Base-by-base conservation (phyloP, 2,888 invertebrate species). In the Cyclophora punctaria region DNA sequence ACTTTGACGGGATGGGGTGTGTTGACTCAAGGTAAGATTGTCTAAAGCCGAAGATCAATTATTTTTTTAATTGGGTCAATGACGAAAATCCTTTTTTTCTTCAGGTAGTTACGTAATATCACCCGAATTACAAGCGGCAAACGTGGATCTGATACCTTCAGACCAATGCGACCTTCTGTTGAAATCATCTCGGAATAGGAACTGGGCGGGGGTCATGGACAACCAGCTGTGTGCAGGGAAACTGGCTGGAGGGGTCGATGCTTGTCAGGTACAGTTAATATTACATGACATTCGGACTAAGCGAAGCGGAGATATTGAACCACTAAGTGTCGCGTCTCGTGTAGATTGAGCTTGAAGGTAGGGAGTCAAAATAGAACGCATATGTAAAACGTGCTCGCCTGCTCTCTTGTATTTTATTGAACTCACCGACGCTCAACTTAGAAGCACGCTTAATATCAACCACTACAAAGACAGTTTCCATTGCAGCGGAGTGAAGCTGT, bases 171-270 rank as follows among this genome's bases (percentile, higher is more conserved):
- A 74, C 41, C 41, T 53, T 1, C 55, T 79, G 3, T 59, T 82
- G 0, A 52, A 42, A 1, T 47, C 53, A 0, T 62, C 58, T 0
- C 70, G 69, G 47, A 78, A 76, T 48, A 67, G 81, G 44, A 64
- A 73, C 46, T 81, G 75, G 75, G 60, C 63, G 35, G 79, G 82
- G 0, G 43, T 82, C 3, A 53, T 66, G 5, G 63, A 72, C 0
- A 58, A 73, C 43, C 83, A 84, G 65, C 52, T 84, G 3, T 84
- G 84, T 53, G 83, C 83, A 46, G 83, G 80, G 2, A 73, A 72
- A n/a, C 45, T 82, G 34, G 57, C 58, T 3, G 84, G 84, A 33
- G 82, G 80, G 0, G 75, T 74, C 0, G 84, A 84, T 45, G 68
- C 81, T 20, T 83, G 84, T 56, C 75, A 82, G 71, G 83, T 82